These are phyloP conservation scores for Oxyura jamaicensis DNA, from an alignment of 2,113 vertebrate species.

Conservation along the genomic window DNA sequence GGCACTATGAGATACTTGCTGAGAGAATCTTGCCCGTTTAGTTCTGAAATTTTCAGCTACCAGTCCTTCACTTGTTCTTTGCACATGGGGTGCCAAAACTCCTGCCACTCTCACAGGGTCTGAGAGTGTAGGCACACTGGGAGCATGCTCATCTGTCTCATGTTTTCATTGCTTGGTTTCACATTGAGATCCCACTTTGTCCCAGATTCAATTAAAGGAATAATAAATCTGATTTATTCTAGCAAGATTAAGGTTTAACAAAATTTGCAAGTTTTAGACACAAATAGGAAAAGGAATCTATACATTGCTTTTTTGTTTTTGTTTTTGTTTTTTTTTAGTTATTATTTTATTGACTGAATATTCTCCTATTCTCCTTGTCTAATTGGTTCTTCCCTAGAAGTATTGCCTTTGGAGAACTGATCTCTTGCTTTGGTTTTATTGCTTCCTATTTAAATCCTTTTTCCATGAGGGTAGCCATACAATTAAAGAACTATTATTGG, in stretches of 20 bases:
- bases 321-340: too few species aligned
- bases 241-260: background rate
- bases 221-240: background rate
- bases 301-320: too few species aligned
- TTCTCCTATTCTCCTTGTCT: background rate
- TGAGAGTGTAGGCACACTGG: fast-evolving
- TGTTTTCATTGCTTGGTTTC: background rate
- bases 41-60: background rate
- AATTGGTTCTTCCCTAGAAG: background rate
- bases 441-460: background rate
- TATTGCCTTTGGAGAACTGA: background rate
- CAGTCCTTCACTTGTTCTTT: background rate
- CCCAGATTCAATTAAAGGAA: background rate
- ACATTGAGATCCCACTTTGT: background rate
- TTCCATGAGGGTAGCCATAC: background rate
- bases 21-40: background rate
- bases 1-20: background rate
- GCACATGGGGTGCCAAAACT: background rate
- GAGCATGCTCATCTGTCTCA: background rate
- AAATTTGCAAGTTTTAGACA: background rate
- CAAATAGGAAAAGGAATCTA: background rate
- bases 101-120: background rate
- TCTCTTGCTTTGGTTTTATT: background rate
- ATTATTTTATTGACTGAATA: background rate
- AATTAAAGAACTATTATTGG: background rate